phyloP scores from a whole-genome alignment of 2,888 invertebrate species.

The Reticulitermes lucifugus region DNA sequence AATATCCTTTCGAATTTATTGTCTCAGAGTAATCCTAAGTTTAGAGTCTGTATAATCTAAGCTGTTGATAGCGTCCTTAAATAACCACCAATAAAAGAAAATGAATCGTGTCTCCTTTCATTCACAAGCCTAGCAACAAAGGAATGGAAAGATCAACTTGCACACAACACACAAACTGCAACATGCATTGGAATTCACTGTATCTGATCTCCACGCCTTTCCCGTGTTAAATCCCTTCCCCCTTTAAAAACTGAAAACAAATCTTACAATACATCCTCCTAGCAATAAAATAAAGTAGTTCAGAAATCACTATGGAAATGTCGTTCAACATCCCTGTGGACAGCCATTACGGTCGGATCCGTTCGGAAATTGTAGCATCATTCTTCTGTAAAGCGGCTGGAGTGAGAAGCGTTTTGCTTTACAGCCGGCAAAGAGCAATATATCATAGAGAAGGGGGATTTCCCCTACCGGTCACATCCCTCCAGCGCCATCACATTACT shows the following conservation, averaged over 20 bases:
- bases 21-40: too few species aligned
- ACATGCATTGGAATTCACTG: too few species aligned
- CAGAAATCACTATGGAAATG: slow-evolving; percentile 36
- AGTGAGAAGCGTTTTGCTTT: slow-evolving; percentile 26
- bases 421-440: slow-evolving; percentile 32
- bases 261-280: neutral
- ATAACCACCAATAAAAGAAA: too few species aligned
- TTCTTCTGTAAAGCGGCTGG: neutral
- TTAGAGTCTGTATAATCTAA: too few species aligned
- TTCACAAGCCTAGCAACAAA: too few species aligned
- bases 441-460: slow-evolving; percentile 22
- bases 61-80: too few species aligned
- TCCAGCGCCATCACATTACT: slow-evolving; percentile 22
- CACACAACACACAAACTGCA: too few species aligned
- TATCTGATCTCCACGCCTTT: too few species aligned
- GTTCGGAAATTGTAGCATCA: slow-evolving; percentile 34
- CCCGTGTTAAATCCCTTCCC: neutral
- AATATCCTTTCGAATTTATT: too few species aligned
- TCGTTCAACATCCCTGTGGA: slow-evolving; percentile 21
- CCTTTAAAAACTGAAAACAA: neutral
- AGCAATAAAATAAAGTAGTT: slow-evolving; percentile 24
- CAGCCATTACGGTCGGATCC: slow-evolving; percentile 13
- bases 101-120: too few species aligned
- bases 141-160: too few species aligned
- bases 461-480: neutral